Evolutionary conservation across 2,797 vertebrate species (phyloP).

Genomic region (Lepilemur septentrionalis): DNA sequence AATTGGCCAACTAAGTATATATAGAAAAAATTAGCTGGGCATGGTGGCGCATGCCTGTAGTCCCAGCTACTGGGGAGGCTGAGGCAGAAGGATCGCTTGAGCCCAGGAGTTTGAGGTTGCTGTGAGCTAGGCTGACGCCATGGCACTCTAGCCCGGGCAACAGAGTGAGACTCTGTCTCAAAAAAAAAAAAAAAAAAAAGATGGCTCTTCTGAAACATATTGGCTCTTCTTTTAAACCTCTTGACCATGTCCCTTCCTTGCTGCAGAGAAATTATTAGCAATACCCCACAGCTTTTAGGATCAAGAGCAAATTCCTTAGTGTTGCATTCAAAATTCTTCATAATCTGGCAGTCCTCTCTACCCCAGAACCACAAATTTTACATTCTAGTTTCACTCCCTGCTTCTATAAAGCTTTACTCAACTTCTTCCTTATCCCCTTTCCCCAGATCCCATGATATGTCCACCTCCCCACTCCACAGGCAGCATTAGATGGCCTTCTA

Average conservation of each 20-base stretch:
- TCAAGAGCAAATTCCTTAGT: not conserved
- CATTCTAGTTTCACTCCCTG: not conserved
- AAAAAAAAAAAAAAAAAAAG: too few species aligned
- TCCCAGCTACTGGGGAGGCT: too few species aligned
- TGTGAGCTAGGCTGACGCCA: too few species aligned
- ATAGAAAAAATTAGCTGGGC: too few species aligned
- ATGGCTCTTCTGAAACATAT: not conserved
- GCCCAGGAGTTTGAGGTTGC: too few species aligned
- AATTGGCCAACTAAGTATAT: too few species aligned
- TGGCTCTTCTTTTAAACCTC: not conserved
- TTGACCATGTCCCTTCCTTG: not conserved
- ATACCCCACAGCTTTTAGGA: not conserved
- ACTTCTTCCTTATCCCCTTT: not conserved
- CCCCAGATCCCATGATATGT: not conserved
- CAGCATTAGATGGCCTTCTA: not conserved
- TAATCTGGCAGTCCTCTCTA: not conserved
- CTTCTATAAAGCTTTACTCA: not conserved
- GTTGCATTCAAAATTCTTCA: not conserved
- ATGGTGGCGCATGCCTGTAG: too few species aligned
- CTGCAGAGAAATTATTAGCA: conserved; percentile 5
- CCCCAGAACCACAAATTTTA: not conserved
- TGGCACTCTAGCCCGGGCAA: too few species aligned
- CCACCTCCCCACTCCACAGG: not conserved
- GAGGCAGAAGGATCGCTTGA: too few species aligned
- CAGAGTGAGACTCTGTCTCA: too few species aligned